Conservation (phyloP, 2,797 vertebrate species). For the Knipowitschia caucasica region DNA sequence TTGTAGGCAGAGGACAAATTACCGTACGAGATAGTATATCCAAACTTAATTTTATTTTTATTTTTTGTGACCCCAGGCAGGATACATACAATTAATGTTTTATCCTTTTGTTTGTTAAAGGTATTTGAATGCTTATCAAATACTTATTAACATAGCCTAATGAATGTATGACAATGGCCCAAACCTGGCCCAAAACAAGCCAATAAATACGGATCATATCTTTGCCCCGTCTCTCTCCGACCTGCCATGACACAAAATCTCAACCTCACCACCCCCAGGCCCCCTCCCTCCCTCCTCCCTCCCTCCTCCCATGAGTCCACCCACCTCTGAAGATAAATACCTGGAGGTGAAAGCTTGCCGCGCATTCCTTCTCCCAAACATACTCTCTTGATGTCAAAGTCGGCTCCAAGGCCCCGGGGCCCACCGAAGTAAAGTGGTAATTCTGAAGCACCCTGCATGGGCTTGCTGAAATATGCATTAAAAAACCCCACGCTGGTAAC, state of each 20-base stretch:
- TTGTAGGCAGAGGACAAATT: too few species aligned
- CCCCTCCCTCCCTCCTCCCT: conserved; percentile 46
- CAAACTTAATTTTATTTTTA: too few species aligned
- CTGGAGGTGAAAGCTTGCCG: conserved; percentile 91
- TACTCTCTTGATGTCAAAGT: conserved; percentile 92
- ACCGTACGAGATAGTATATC: too few species aligned
- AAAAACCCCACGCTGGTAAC: conserved; percentile 76
- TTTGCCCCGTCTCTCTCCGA: conserved; percentile 58
- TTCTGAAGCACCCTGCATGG: conserved; percentile 90
- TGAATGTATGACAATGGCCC: too few species aligned
- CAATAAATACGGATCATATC: conserved; percentile 9
- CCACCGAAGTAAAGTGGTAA: conserved; percentile 84
- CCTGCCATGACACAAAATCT: conserved; percentile 71
- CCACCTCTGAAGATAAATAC: conserved; percentile 89
- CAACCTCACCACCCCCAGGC: background rate
- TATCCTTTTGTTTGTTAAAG: too few species aligned
- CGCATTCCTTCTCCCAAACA: conserved; percentile 94
- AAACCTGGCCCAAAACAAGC: too few species aligned
- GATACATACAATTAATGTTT: too few species aligned
- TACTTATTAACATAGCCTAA: too few species aligned
- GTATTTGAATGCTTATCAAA: too few species aligned
- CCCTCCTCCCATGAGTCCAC: conserved; percentile 61
- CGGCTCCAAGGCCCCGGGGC: conserved; percentile 89
- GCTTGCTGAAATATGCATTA: conserved; percentile 98
- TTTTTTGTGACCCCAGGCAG: too few species aligned